Evolutionary conservation across 2,113 vertebrate species (phyloP).

Genomic region (Nothobranchius furzeri): DNA sequence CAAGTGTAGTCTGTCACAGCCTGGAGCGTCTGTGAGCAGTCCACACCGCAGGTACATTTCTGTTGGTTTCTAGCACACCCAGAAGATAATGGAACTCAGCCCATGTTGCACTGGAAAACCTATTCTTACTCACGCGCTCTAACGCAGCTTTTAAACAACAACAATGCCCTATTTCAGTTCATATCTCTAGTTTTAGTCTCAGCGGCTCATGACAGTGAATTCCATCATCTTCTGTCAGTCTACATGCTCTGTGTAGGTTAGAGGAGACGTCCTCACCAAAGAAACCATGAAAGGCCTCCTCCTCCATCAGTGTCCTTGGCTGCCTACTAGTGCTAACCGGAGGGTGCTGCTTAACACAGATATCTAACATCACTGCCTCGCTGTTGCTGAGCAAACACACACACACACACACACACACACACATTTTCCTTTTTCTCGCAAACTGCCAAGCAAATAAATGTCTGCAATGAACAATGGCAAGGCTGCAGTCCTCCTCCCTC

Average conservation of each 20-base stretch:
- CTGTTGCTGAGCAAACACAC: constrained; percentile 37
- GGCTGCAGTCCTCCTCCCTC: constrained; percentile 52
- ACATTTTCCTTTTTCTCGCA: constrained; percentile 24
- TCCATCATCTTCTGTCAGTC: constrained; percentile 95
- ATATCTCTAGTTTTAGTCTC: constrained; percentile 9
- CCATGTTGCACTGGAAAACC: constrained; percentile 60
- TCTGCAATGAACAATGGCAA: constrained; percentile 82
- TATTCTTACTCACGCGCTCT: constrained; percentile 1
- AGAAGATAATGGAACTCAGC: constrained; percentile 94
- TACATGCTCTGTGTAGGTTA: constrained; percentile 86
- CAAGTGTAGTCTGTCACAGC: constrained; percentile 98
- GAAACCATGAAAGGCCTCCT: constrained; percentile 39
- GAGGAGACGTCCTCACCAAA: constrained; percentile 52
- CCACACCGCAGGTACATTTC: constrained; percentile 98
- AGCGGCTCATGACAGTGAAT: constrained; percentile 80
- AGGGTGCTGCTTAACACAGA: constrained; percentile 38
- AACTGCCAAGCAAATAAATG: constrained; percentile 65
- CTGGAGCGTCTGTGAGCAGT: constrained; percentile 97
- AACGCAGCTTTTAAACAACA: constrained; percentile 3
- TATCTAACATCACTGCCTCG: constrained; percentile 52
- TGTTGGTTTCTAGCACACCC: constrained; percentile 94
- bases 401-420: constrained; percentile 14
- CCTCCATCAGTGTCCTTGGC: constrained; percentile 46
- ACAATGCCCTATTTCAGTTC: constrained; percentile 4
- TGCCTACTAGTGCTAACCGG: constrained; percentile 67